A percentile compares a stretch with the other conserved stretches of the same genome.
phyloP scores from a whole-genome alignment of 2,888 invertebrate species.

The Schizotus pectinicornis region DNA sequence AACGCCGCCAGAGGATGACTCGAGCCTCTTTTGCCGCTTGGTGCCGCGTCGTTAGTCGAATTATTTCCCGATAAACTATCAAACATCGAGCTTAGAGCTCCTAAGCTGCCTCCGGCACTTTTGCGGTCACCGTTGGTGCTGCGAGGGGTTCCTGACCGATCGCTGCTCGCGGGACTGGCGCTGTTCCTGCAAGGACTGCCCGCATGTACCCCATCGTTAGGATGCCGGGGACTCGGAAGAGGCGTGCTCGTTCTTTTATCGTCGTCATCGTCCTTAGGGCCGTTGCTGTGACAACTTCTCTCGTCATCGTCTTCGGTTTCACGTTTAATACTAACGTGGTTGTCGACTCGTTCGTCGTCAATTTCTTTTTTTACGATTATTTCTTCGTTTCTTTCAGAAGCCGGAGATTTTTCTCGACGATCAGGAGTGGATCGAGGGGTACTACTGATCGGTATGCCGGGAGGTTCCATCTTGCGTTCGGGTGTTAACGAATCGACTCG shows the following conservation, averaged over 20 bases:
- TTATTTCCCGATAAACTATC: constrained; percentile 76
- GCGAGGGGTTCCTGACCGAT: constrained; percentile 78
- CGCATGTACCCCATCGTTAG: constrained; percentile 52
- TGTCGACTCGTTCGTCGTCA: constrained; percentile 56
- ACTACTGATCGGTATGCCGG: constrained; percentile 63
- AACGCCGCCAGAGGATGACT: constrained; percentile 93
- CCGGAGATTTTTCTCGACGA: constrained; percentile 62
- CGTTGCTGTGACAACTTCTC: constrained; percentile 56
- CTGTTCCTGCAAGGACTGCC: constrained; percentile 69
- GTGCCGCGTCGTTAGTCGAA: constrained; percentile 42
- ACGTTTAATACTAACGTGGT: constrained; percentile 53
- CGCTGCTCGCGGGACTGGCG: constrained; percentile 77
- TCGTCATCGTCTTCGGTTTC: constrained; percentile 55
- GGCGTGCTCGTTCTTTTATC: constrained; percentile 46
- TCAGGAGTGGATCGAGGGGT: constrained; percentile 75
- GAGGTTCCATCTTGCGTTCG: constrained; percentile 74
- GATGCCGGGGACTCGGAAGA: constrained; percentile 52
- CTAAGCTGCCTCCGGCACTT: constrained; percentile 71
- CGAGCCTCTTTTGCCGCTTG: constrained; percentile 70
- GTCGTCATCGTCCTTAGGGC: constrained; percentile 53
- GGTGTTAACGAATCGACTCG: constrained; percentile 83
- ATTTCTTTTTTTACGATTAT: constrained; percentile 54
- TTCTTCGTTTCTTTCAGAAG: constrained; percentile 47
- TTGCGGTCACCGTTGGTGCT: constrained; percentile 67
- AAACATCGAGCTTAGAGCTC: constrained; percentile 89